These are phyloP conservation scores for Plecotus auritus DNA, from an alignment of 2,113 vertebrate genomes.

Conservation along the genomic window DNA sequence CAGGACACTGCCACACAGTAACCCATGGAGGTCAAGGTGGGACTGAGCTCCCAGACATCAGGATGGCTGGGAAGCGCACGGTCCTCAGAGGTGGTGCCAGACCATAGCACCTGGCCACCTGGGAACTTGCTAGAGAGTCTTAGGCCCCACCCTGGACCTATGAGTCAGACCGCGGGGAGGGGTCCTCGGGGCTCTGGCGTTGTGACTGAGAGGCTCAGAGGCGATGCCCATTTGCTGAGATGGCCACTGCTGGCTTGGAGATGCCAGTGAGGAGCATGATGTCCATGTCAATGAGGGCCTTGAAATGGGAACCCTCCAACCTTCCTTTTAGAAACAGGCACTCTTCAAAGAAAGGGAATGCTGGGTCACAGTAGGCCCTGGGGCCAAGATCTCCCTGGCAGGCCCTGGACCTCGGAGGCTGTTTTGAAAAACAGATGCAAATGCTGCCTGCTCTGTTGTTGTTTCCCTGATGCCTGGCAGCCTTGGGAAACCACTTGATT, in stretches of 20 bases:
- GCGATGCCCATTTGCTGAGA: background rate
- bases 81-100: background rate
- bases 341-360: background rate
- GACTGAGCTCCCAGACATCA: background rate
- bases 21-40: background rate
- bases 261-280: background rate
- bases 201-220: background rate
- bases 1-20: background rate
- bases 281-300: background rate
- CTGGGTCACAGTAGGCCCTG: background rate
- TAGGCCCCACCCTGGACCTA: background rate
- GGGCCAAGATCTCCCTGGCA: background rate
- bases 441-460: slow-evolving; percentile 57
- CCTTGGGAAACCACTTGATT: slow-evolving; percentile 81
- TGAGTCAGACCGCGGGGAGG: background rate
- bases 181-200: background rate
- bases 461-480: slow-evolving; percentile 69
- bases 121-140: background rate
- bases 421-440: slow-evolving; percentile 61
- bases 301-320: background rate
- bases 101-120: background rate
- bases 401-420: slow-evolving; percentile 47
- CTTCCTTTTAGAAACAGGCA: background rate
- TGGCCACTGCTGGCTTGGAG: background rate
- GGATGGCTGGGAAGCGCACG: background rate